Conservation (phyloP, 1,140 invertebrate genomes). For the Asobara japonica region DNA sequence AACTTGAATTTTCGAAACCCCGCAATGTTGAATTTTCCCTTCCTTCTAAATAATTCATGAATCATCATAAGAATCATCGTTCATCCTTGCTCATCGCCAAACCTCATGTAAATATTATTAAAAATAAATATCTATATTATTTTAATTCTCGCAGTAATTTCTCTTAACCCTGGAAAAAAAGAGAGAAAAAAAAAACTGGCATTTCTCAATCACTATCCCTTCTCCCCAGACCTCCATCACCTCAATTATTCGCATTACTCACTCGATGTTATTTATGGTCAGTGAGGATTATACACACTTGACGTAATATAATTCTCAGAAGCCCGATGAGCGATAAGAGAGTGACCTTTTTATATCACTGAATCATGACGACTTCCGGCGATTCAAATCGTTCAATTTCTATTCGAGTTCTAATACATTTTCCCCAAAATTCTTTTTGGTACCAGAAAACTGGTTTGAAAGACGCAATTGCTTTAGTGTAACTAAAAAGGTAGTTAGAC, state of each 20-base stretch:
- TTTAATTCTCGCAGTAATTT: not conserved
- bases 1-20: too few species aligned
- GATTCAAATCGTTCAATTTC: not conserved
- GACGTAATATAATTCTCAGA: constrained; percentile 60
- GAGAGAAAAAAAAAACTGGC: not conserved
- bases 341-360: constrained; percentile 30
- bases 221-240: not conserved
- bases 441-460: too few species aligned
- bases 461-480: too few species aligned
- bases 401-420: not conserved
- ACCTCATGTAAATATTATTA: not conserved
- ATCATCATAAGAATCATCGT: not conserved
- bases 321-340: constrained; percentile 61
- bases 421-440: too few species aligned
- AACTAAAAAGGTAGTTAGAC: too few species aligned
- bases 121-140: not conserved
- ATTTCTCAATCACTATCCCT: not conserved
- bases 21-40: too few species aligned
- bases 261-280: constrained; percentile 57
- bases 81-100: not conserved
- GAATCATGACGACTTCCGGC: constrained; percentile 3
- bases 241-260: constrained; percentile 45
- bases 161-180: not conserved
- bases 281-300: constrained; percentile 51
- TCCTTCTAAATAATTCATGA: not conserved